Conservation (phyloP, 2,113 vertebrate species). For the Enhydra lutris region DNA sequence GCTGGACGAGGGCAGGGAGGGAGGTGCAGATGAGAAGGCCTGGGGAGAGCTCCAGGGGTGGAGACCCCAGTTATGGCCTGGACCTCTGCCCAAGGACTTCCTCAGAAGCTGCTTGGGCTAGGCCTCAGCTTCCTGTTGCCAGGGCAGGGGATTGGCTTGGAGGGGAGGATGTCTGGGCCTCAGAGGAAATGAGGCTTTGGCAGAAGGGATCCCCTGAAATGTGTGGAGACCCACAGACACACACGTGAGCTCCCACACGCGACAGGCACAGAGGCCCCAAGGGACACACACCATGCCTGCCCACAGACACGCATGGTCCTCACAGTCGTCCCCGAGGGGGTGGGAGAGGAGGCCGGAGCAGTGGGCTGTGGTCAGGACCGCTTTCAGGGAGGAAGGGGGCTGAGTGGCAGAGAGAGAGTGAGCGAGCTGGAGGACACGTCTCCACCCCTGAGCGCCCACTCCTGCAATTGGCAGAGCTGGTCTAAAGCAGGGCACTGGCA, state of each 20-base stretch:
- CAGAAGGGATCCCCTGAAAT: not conserved
- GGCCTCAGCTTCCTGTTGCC: conserved; percentile 40
- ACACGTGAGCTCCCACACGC: fast-evolving
- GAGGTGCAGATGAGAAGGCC: not conserved
- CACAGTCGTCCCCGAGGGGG: not conserved
- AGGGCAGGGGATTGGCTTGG: not conserved
- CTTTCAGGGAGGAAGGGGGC: not conserved
- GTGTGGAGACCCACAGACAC: not conserved
- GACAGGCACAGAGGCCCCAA: not conserved
- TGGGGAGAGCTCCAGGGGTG: not conserved
- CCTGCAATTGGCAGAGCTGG: too few species aligned
- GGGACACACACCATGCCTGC: not conserved
- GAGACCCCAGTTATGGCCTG: not conserved
- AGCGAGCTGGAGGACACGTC: fast-evolving
- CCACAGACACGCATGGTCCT: not conserved
- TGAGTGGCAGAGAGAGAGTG: not conserved
- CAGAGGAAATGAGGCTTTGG: not conserved
- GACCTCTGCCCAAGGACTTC: conserved; percentile 27
- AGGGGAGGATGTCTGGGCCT: not conserved
- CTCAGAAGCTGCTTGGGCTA: conserved; percentile 27
- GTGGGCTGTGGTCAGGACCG: too few species aligned
- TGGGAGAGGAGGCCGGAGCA: too few species aligned
- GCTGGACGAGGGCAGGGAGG: not conserved
- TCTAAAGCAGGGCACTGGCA: too few species aligned
- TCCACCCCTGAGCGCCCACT: not conserved